Evolutionary conservation across 1,140 invertebrate species (phyloP).

Genomic region (Dreissena polymorpha): DNA sequence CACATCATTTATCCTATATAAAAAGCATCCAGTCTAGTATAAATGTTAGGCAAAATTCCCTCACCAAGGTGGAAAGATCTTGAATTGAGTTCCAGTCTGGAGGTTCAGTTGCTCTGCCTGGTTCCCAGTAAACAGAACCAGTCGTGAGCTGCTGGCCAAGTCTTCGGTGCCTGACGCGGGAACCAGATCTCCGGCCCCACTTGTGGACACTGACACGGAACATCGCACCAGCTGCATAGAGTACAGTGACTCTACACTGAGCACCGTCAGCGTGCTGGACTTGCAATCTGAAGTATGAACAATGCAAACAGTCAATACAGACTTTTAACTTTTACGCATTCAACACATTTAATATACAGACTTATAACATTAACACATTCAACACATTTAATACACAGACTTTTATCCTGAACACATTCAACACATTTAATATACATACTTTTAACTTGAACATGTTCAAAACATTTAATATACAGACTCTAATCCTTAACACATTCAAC

Average conservation of each 20-base stretch:
- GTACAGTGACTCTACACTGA: conserved; percentile 27
- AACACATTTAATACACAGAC: not conserved
- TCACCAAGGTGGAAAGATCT: conserved; percentile 51
- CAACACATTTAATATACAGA: not conserved
- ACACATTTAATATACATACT: too few relatives aligned
- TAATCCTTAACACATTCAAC: not conserved
- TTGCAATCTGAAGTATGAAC: conserved; percentile 28
- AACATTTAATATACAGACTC: not conserved
- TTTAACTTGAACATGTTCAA: not conserved
- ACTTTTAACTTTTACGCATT: not conserved
- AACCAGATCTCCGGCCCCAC: not conserved
- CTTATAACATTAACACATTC: not conserved
- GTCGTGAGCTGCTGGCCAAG: not conserved
- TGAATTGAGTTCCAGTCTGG: conserved; percentile 26
- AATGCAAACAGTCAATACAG: not conserved
- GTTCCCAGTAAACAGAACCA: conserved; percentile 40
- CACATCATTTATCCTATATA: not conserved
- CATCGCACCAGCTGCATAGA: conserved; percentile 33
- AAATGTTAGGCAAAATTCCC: not conserved
- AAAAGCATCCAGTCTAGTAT: not conserved
- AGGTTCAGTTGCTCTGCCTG: conserved; percentile 38
- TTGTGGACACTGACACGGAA: not conserved
- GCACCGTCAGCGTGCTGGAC: conserved; percentile 15
- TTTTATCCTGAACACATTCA: too few relatives aligned
- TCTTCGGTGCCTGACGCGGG: not conserved